Conservation (phyloP, 2,797 vertebrate species). For the Sebastes baramenuke region DNA sequence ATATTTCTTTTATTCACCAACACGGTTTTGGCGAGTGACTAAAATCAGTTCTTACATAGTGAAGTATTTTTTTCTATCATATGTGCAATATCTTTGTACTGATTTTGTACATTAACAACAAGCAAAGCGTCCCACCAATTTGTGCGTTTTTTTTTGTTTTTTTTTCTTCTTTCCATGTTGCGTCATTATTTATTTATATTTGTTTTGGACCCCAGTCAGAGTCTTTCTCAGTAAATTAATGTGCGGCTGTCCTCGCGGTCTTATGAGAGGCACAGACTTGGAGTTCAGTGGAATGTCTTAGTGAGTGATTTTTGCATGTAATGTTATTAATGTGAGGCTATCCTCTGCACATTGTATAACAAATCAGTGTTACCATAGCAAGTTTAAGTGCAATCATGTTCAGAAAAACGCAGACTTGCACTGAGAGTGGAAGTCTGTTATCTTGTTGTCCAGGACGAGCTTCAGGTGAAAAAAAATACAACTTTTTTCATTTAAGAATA, state of each 20-base stretch:
- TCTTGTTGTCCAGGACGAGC: constrained; percentile 89
- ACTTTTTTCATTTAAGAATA: constrained; percentile 68
- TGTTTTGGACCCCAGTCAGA: constrained; percentile 65
- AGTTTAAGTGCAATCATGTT: constrained; percentile 92
- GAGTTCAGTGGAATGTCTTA: constrained; percentile 83
- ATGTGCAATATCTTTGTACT: constrained; percentile 84
- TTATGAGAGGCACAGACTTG: constrained; percentile 67
- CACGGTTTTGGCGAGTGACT: constrained; percentile 54
- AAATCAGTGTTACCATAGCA: constrained; percentile 90
- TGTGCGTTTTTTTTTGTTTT: constrained; percentile 33
- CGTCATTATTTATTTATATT: constrained; percentile 75
- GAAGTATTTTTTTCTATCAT: constrained; percentile 67
- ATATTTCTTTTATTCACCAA: constrained; percentile 52
- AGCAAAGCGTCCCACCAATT: constrained; percentile 61
- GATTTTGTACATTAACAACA: constrained; percentile 76
- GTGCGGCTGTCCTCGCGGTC: constrained; percentile 65
- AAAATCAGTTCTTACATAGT: constrained; percentile 62
- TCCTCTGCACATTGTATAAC: constrained; percentile 91
- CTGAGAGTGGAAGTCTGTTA: constrained; percentile 83
- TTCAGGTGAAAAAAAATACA: constrained; percentile 72
- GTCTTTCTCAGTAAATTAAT: constrained; percentile 68
- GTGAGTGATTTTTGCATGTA: constrained; percentile 88
- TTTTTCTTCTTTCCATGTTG: constrained; percentile 35
- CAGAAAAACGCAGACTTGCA: constrained; percentile 85
- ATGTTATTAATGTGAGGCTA: constrained; percentile 86